Conservation (phyloP, 2,888 invertebrate genomes). For the Melikaiella ostensackeni region DNA sequence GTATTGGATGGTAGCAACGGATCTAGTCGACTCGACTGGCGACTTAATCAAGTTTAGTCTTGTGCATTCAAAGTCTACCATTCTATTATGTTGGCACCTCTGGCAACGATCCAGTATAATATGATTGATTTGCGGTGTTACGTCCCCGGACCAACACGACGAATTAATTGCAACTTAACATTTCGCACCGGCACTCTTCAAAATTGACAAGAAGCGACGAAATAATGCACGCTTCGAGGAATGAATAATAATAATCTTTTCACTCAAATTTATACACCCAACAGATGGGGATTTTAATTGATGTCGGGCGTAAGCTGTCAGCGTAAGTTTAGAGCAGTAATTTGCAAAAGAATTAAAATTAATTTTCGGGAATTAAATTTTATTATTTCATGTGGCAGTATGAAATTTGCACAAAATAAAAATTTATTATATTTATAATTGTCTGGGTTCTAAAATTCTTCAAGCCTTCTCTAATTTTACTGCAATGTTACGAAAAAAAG, state of each 20-base stretch:
- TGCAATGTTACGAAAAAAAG: too few relatives aligned
- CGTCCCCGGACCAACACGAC: neutral
- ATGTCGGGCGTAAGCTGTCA: neutral
- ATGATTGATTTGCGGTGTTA: slow-evolving; percentile 31
- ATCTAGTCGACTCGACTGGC: neutral
- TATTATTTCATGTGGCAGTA: neutral
- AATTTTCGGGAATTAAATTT: neutral
- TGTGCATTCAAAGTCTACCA: slow-evolving; percentile 6
- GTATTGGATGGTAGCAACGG: neutral
- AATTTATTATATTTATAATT: neutral
- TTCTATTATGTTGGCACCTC: neutral
- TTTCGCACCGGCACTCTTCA: neutral
- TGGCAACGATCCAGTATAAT: neutral
- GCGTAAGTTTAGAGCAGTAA: neutral
- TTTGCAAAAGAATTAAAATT: neutral
- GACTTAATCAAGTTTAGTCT: slow-evolving; percentile 20
- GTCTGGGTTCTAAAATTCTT: neutral
- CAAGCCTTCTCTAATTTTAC: neutral
- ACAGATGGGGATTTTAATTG: neutral
- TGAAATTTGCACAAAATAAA: neutral
- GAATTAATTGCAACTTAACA: neutral
- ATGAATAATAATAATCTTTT: neutral
- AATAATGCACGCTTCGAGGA: neutral
- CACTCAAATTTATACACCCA: neutral
- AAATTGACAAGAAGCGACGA: neutral